Evolutionary conservation across 2,797 vertebrate genomes (phyloP), one percentile per base, ranked within the genome.

Genomic region (Sardinella longiceps): DNA sequence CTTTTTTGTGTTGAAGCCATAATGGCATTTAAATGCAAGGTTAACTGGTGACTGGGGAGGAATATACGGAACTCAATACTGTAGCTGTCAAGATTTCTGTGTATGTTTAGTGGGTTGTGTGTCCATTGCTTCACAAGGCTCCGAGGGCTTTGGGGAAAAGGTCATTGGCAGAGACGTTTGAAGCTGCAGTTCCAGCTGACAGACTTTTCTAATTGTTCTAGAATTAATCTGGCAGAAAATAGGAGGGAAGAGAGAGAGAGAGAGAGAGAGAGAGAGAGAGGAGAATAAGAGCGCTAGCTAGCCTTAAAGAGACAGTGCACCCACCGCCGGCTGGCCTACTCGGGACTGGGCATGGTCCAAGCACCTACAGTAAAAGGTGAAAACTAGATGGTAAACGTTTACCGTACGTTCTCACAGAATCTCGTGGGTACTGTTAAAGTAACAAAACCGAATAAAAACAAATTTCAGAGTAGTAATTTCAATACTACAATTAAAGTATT

Each of bases 111-210:
- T 43, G 25, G 77, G 37, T 63, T 70, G 60, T 80, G 30, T 81
- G 50, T 37, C 37, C 70, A 77, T 20, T 5, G 70, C 70, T 33
- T 53, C 86, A 77, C 58, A 86, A 85, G 86, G 88, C 91, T 93
- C 33, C 3, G 81, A 74, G 88, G 89, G 85, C 90, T 92, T 93
- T 92, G 88, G 70, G 90, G 91, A 92, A 91, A 91, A 93, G 90
- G 91, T 93, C 91, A 91, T 81, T 50, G 33, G 83, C 82, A 86
- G 91, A 83, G 39, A 87, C 87, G 88, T 84, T 88, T 88, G 85
- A 92, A 92, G 91, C 90, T 85, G 88, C 89, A 82, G 93, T 94
- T 95, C 91, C 93, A 91, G 91, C 86, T 93, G 94, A 92, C 84
- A 84, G 92, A 91, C 82, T 93, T 93, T 89, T 84, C 82, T 93